Evolutionary conservation across 2,797 vertebrate species (phyloP).

Genomic region (Sciaenops ocellatus): DNA sequence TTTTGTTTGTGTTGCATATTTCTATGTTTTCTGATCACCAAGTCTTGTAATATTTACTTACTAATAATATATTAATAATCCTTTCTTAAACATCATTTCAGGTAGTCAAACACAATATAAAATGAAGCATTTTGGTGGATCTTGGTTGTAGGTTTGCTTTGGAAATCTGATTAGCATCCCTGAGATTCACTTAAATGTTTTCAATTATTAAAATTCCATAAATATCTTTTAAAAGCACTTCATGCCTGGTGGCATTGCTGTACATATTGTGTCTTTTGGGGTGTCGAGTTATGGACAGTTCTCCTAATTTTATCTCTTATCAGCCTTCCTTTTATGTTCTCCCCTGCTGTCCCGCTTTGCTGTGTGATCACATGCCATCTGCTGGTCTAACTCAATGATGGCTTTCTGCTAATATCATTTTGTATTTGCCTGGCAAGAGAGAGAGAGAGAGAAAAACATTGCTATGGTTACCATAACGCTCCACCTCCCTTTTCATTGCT

Average conservation of each 20-base stretch:
- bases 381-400: constrained; percentile 99
- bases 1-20: constrained; percentile 5
- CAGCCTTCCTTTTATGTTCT: constrained; percentile 88
- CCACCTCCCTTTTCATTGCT: constrained; percentile 99
- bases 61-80: constrained; percentile 10
- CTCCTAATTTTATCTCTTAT: constrained; percentile 95
- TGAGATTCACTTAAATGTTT: constrained; percentile 44
- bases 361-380: constrained; percentile 99
- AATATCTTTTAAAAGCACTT: constrained; percentile 8
- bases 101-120: constrained; percentile 33
- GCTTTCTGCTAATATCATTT: constrained; percentile 94
- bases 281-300: constrained; percentile 90
- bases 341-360: constrained; percentile 98
- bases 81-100: background rate
- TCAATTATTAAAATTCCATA: constrained; percentile 3
- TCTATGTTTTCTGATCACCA: constrained; percentile 8
- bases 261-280: constrained; percentile 83
- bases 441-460: constrained; percentile 80
- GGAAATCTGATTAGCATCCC: constrained; percentile 79
- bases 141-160: constrained; percentile 59
- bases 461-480: constrained; percentile 97
- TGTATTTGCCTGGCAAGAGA: constrained; percentile 93
- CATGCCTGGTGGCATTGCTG: constrained; percentile 24
- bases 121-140: constrained; percentile 41
- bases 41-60: background rate